A percentile compares a stretch with the other conserved stretches of the same genome.
Conservation (phyloP, 2,888 invertebrate genomes). For the Myopa tessellatipennis region DNA sequence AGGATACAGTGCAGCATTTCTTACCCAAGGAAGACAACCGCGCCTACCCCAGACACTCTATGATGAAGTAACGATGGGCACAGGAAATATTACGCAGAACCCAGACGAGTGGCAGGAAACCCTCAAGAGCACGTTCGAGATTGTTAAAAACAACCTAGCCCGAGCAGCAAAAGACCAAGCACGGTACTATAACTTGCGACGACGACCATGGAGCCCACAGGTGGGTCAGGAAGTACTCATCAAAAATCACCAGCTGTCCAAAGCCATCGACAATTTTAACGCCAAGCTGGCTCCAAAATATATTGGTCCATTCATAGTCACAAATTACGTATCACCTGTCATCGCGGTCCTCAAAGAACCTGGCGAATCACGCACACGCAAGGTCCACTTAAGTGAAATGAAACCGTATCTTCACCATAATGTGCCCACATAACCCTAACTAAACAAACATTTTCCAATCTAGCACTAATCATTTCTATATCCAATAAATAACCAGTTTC, state of each 20-base stretch:
- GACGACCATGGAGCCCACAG: neutral
- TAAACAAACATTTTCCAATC: neutral
- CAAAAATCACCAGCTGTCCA: neutral
- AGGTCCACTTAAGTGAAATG: neutral
- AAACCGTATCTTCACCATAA: too few species aligned
- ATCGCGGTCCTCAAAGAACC: neutral
- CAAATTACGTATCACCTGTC: neutral
- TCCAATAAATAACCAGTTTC: neutral
- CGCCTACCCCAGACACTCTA: too few species aligned
- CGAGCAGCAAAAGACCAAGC: too few species aligned
- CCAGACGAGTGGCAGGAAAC: neutral
- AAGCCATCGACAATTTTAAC: neutral
- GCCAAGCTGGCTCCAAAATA: neutral
- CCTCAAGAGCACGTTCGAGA: neutral
- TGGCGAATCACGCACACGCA: neutral
- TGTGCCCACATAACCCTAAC: too few species aligned
- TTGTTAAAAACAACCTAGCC: too few species aligned
- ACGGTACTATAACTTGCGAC: neutral
- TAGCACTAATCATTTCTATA: neutral
- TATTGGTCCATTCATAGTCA: neutral
- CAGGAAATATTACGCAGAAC: neutral
- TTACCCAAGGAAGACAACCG: too few species aligned
- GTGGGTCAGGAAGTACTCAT: neutral
- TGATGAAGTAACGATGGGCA: too few species aligned
- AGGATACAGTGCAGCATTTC: neutral